These are phyloP conservation scores for Euwallacea similis DNA, from an alignment of 1,140 invertebrate genomes.

Conservation along the genomic window DNA sequence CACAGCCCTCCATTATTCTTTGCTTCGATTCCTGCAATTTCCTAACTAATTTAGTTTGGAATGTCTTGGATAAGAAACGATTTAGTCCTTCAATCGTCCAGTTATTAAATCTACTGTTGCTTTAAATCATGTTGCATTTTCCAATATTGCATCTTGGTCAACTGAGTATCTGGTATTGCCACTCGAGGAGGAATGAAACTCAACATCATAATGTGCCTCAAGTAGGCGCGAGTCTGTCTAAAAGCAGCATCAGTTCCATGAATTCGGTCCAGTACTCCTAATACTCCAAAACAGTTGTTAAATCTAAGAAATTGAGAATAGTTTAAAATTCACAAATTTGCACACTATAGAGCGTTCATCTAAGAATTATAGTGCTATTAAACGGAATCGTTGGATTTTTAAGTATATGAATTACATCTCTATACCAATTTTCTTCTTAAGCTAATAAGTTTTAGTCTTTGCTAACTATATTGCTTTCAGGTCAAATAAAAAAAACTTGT, in stretches of 20 bases:
- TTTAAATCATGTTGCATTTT: constrained; percentile 34
- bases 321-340: too few species aligned
- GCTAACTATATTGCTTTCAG: too few species aligned
- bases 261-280: constrained; percentile 81
- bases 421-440: too few species aligned
- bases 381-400: too few species aligned
- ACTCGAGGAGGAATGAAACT: constrained; percentile 75
- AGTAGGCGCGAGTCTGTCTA: constrained; percentile 70
- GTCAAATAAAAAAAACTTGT: too few species aligned
- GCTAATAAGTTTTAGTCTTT: too few species aligned
- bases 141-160: constrained; percentile 36
- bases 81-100: background rate
- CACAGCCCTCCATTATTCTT: background rate
- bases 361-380: too few species aligned
- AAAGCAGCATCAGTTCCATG: constrained; percentile 84
- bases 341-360: too few species aligned
- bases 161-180: constrained; percentile 66
- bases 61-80: background rate
- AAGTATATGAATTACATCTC: too few species aligned
- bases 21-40: background rate
- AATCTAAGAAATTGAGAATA: constrained; percentile 61
- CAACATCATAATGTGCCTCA: constrained; percentile 79
- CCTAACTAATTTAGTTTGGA: background rate
- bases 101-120: constrained; percentile 14
- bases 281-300: constrained; percentile 83